A percentile compares a stretch with the other conserved stretches of the same genome.
Evolutionary conservation across 2,797 vertebrate genomes (phyloP).

Genomic region (Nasua narica): DNA sequence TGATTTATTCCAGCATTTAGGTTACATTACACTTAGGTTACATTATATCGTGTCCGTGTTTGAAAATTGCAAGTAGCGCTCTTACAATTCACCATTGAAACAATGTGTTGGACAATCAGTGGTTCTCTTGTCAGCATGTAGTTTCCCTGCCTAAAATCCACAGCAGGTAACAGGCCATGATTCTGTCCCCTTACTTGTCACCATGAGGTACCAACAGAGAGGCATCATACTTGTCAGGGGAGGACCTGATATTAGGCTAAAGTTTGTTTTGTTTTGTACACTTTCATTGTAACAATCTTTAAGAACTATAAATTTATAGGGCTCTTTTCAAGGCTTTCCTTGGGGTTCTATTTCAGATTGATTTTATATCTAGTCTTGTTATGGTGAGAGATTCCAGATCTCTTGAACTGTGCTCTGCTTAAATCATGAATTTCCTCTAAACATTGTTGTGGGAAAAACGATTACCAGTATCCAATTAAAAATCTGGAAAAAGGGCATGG

Average conservation of each 20-base stretch:
- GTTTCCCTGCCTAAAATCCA: neutral
- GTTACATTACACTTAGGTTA: neutral
- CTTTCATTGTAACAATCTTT: conserved; percentile 50
- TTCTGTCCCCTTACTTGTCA: neutral
- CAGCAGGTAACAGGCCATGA: neutral
- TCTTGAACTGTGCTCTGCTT: conserved; percentile 26
- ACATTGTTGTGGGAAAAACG: conserved; percentile 71
- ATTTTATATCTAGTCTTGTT: neutral
- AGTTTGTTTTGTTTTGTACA: conserved; percentile 46
- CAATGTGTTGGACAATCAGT: neutral
- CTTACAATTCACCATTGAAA: neutral
- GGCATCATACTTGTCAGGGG: neutral
- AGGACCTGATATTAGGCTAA: neutral
- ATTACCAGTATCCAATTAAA: neutral
- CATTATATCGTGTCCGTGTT: neutral
- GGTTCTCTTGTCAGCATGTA: neutral
- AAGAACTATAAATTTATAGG: conserved; percentile 41
- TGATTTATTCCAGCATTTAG: neutral
- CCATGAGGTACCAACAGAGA: neutral
- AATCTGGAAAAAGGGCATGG: neutral
- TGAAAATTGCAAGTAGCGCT: neutral
- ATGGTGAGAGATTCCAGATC: conserved; percentile 61
- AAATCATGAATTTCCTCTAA: conserved; percentile 59
- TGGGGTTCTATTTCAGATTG: conserved; percentile 45
- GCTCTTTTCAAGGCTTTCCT: neutral